Percentiles rank a stretch among this genome's conserved stretches.
Evolutionary conservation across 2,888 invertebrate species (phyloP).

Genomic region (Acrobasis consociella): DNA sequence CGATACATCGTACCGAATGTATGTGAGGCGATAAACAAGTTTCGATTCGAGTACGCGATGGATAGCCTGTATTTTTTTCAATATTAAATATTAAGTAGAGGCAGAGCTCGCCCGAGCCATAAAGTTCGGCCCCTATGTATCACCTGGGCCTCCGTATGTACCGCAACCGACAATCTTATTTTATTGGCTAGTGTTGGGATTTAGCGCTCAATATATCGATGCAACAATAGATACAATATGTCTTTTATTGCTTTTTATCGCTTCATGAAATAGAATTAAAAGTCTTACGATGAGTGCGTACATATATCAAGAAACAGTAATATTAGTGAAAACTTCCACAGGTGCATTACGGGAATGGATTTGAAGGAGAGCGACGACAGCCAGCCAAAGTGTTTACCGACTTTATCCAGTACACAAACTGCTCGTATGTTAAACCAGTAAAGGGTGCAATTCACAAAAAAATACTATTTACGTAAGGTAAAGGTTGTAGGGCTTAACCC

Average conservation of each 20-base stretch:
- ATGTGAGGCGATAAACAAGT: constrained; percentile 57
- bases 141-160: constrained; percentile 65
- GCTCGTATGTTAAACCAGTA: neutral
- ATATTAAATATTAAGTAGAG: constrained; percentile 76
- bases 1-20: constrained; percentile 37
- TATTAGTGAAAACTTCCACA: neutral
- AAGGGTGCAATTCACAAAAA: constrained; percentile 3
- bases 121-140: constrained; percentile 73
- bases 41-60: constrained; percentile 57
- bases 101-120: constrained; percentile 72
- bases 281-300: too few relatives aligned
- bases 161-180: constrained; percentile 70
- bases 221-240: neutral
- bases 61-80: constrained; percentile 66
- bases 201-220: constrained; percentile 19
- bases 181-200: constrained; percentile 61
- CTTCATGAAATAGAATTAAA: too few relatives aligned
- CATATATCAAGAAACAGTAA: neutral
- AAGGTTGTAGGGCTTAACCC: constrained; percentile 25
- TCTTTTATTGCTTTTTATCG: neutral
- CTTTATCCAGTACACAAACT: neutral
- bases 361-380: neutral
- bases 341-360: neutral
- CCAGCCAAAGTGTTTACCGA: neutral
- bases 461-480: constrained; percentile 14